Base-by-base conservation (phyloP, 35 echinoderm and acorn worm species). In the Chiridota heheva region DNA sequence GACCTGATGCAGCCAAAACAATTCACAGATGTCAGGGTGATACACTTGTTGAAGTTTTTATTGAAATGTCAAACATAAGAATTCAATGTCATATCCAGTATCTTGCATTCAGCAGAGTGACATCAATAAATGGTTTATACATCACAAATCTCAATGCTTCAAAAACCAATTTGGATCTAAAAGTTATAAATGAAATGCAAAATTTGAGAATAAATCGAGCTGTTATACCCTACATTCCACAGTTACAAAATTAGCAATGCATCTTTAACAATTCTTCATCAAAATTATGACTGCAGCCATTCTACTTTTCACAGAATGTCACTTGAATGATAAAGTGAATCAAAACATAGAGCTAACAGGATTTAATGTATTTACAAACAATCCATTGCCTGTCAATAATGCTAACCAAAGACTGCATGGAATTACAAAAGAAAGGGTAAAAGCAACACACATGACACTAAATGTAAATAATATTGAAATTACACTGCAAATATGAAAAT, bases 1-100 rank as follows among this genome's bases (percentile, higher is more conserved):
- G 59, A 55, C 72, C 70, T 42, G 67, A 53, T 10, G 20, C 69
- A 12, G 82, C 69, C 24, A 61, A 63, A 63, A 86, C 82, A 43
- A 68, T 86, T 2, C 82, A 86, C 40, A 73, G 69, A 76, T 75
- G 69, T 65, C 82, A 86, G 76, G 83, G 83, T 34, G 51, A 76
- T 34, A 76, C 83, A 63, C 51, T 86, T 24, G 10, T 41, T 25
- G 41, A 86, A 22, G 40, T 73, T 55, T 69, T 86, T 2, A 40
- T 86, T 45, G 47, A 76, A 37, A 86, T 86, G 83, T 70, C 80
- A 12, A 62, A 27, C 2, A 41, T 1, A 26, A 51, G 31, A 33
- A n/a, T 18, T 31, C 41, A 45, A 32, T 69, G 25, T 20, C 43
- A 70, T 32, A 35, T 69, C 12, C 63, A 69, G 17, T 82, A 82